Conservation (phyloP, 2,888 invertebrate genomes). For the Crematogaster levior region DNA sequence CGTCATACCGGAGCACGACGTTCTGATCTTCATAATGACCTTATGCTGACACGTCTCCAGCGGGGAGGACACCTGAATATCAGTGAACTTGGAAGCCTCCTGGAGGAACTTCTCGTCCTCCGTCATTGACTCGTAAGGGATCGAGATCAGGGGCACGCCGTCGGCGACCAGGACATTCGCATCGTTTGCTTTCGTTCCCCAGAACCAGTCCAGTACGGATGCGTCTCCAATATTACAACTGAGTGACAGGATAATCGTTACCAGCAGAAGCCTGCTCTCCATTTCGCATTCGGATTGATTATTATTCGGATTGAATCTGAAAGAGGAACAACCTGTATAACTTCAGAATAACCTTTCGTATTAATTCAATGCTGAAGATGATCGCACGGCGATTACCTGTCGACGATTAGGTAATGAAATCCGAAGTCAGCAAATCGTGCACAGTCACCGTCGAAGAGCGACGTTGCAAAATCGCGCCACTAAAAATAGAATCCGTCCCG, state of each 20-base stretch:
- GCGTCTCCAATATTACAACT: slow-evolving; percentile 32
- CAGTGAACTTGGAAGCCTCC: slow-evolving; percentile 88
- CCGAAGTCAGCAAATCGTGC: not conserved
- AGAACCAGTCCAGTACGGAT: slow-evolving; percentile 82
- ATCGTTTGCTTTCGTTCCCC: slow-evolving; percentile 74
- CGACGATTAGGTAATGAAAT: not conserved
- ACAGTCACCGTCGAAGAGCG: not conserved
- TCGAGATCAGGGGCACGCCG: slow-evolving; percentile 79
- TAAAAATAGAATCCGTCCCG: slow-evolving; percentile 22
- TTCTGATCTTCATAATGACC: slow-evolving; percentile 88
- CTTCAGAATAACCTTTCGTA: too few species aligned
- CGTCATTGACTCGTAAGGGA: slow-evolving; percentile 83
- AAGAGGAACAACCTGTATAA: not conserved
- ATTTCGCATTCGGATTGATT: not conserved
- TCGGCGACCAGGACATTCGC: slow-evolving; percentile 74
- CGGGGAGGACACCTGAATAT: slow-evolving; percentile 87
- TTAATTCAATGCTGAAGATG: not conserved
- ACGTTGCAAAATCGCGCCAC: slow-evolving; percentile 5
- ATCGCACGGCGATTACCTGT: not conserved
- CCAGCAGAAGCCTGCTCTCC: not conserved
- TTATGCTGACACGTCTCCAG: slow-evolving; percentile 89
- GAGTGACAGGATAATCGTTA: not conserved
- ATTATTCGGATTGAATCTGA: too few species aligned
- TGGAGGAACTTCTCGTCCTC: slow-evolving; percentile 89
- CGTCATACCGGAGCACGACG: slow-evolving; percentile 87